These are phyloP conservation scores for Psittacus erithacus DNA, from an alignment of 2,113 vertebrate species.

Conservation along the genomic window DNA sequence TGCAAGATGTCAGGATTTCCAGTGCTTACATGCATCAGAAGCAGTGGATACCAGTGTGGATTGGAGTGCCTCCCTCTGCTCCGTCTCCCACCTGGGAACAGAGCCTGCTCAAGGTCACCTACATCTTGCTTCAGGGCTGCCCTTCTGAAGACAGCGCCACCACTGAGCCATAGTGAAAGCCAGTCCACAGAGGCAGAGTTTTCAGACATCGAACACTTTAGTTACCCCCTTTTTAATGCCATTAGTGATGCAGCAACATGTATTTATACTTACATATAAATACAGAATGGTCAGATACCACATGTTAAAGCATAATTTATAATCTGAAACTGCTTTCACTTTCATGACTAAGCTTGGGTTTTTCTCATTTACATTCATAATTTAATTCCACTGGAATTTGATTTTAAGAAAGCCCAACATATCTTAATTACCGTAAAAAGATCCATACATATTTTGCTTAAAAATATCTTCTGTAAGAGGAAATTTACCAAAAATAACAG, in stretches of 20 bases:
- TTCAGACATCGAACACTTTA: neutral
- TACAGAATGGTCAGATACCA: slow-evolving; percentile 46
- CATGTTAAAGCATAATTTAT: slow-evolving; percentile 40
- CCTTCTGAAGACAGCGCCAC: accelerated
- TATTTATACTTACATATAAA: slow-evolving; percentile 60
- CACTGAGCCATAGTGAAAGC: accelerated
- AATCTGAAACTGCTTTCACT: slow-evolving; percentile 51
- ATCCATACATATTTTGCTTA: slow-evolving; percentile 58
- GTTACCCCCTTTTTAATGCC: slow-evolving; percentile 31
- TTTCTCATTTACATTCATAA: slow-evolving; percentile 57
- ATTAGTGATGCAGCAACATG: slow-evolving; percentile 42
- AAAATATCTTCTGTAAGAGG: slow-evolving; percentile 70
- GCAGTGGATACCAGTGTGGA: accelerated
- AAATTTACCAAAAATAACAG: slow-evolving; percentile 74
- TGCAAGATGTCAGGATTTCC: neutral
- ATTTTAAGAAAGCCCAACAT: slow-evolving; percentile 53
- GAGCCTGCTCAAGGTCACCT: neutral
- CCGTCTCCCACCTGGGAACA: accelerated
- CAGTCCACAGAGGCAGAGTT: neutral
- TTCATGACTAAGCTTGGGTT: slow-evolving; percentile 22
- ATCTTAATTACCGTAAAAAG: slow-evolving; percentile 58
- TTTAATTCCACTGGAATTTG: slow-evolving; percentile 64
- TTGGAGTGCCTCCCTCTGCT: neutral
- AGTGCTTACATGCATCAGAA: neutral
- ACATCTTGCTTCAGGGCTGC: accelerated